Evolutionary conservation across 2,888 invertebrate species (phyloP).

Genomic region (Galerucella calmariensis): DNA sequence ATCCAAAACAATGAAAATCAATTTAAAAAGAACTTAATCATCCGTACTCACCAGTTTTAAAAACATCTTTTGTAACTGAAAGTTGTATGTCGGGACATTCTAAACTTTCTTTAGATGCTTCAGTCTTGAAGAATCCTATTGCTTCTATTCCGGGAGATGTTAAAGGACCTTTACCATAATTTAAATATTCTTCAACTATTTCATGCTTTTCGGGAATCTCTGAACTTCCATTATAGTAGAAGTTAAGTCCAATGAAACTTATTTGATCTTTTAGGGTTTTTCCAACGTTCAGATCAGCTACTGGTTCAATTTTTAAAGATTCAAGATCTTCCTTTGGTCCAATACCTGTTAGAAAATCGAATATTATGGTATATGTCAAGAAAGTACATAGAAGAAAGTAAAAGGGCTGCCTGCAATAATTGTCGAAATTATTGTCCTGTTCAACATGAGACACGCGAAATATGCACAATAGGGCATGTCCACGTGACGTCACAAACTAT

Average conservation of each 20-base stretch:
- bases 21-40: not conserved
- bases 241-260: conserved; percentile 73
- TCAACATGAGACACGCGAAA: no score
- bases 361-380: not conserved
- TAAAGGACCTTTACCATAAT: conserved; percentile 57
- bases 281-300: conserved; percentile 73
- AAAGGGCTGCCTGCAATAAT: no score
- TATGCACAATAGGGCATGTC: no score
- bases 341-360: conserved; percentile 64
- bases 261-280: conserved; percentile 78
- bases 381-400: not conserved
- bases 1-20: not conserved
- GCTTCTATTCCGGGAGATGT: conserved; percentile 54
- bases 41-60: conserved; percentile 39
- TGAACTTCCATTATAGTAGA: conserved; percentile 62
- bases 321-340: conserved; percentile 73
- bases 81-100: conserved; percentile 59
- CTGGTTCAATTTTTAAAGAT: conserved; percentile 68
- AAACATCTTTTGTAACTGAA: conserved; percentile 49
- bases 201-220: conserved; percentile 48
- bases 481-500: no score
- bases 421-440: no score
- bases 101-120: conserved; percentile 54
- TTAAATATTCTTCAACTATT: conserved; percentile 58
- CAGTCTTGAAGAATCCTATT: conserved; percentile 57